Percentiles rank a stretch among this genome's conserved stretches.
Conservation (phyloP, 2,888 invertebrate genomes). For the Cataglyphis altisquamis region DNA sequence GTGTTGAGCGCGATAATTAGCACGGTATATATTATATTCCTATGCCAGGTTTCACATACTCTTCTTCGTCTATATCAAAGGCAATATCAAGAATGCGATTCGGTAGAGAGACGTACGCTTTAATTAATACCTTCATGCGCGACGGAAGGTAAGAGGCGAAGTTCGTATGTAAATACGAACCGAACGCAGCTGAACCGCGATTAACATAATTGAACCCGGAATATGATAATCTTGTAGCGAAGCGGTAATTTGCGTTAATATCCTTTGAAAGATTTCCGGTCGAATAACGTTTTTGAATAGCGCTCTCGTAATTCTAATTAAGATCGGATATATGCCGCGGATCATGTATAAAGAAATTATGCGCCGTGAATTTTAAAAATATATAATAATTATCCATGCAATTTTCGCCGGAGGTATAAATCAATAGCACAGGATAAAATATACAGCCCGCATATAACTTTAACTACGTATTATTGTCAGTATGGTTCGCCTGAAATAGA, state of each 20-base stretch:
- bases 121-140: conserved; percentile 35
- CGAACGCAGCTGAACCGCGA: not conserved
- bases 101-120: conserved; percentile 3
- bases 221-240: conserved; percentile 24
- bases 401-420: not conserved
- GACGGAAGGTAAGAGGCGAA: not conserved
- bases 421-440: not conserved
- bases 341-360: not conserved
- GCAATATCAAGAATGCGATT: not conserved
- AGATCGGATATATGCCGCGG: not conserved
- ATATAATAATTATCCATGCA: conserved; percentile 4
- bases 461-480: not conserved
- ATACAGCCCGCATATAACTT: not conserved
- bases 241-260: conserved; percentile 16
- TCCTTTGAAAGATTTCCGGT: conserved; percentile 15
- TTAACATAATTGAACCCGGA: conserved; percentile 32
- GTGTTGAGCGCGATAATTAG: not conserved
- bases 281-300: not conserved
- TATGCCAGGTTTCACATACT: conserved; percentile 22
- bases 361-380: not conserved
- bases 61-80: not conserved
- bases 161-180: not conserved
- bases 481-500: not conserved
- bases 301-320: conserved; percentile 24
- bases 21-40: not conserved